These are phyloP conservation scores for Anas georgica DNA, from an alignment of 2,797 vertebrate species.

Conservation along the genomic window DNA sequence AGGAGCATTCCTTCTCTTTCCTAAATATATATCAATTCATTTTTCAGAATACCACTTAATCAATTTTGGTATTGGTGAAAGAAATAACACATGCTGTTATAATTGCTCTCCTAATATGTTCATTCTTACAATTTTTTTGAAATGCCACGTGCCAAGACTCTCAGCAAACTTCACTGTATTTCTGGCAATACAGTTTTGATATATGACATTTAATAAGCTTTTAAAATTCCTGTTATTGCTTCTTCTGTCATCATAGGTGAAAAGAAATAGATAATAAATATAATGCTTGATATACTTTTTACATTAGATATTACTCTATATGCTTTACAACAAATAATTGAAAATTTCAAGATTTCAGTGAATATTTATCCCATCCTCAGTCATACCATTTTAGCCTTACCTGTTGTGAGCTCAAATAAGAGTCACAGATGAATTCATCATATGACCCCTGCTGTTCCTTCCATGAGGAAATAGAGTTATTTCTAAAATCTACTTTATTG, in stretches of 20 bases:
- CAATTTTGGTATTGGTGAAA: background rate
- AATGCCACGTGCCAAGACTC: background rate
- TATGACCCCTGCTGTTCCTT: background rate
- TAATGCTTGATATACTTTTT: background rate
- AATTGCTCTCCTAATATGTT: background rate
- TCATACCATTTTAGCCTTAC: background rate
- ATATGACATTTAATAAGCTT: background rate
- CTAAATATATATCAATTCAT: background rate
- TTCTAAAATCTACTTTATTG: background rate
- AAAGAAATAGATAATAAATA: background rate
- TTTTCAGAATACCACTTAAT: background rate
- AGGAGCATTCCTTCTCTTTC: background rate
- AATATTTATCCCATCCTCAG: background rate
- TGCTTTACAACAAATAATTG: background rate
- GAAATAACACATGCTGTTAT: background rate
- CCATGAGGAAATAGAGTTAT: background rate
- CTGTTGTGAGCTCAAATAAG: background rate
- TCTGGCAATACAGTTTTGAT: background rate
- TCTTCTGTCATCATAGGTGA: background rate
- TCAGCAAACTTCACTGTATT: background rate
- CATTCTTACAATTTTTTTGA: background rate
- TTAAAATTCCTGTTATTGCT: background rate
- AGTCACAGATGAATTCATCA: background rate
- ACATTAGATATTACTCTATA: background rate
- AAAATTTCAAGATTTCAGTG: background rate